Conservation (phyloP, 2,888 invertebrate genomes). For the Drosophila nigritarsus region DNA sequence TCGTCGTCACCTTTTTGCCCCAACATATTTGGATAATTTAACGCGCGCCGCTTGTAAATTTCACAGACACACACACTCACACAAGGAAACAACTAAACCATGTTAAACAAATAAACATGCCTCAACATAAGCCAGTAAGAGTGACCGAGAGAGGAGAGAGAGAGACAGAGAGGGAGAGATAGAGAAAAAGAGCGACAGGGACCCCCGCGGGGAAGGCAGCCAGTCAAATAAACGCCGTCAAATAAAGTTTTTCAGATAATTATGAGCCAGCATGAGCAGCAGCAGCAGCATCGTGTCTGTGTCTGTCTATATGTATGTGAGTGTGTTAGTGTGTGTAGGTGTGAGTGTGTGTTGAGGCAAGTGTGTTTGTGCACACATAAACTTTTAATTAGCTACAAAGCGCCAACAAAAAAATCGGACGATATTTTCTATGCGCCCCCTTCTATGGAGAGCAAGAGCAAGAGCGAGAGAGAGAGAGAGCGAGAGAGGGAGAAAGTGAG, state of each 20-base stretch:
- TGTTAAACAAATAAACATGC: constrained; percentile 76
- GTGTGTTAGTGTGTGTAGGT: constrained; percentile 21
- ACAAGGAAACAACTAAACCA: constrained; percentile 71
- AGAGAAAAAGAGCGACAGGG: constrained; percentile 11
- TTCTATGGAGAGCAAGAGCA: constrained; percentile 5
- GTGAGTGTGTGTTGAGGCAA: constrained; percentile 15
- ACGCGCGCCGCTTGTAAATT: constrained; percentile 80
- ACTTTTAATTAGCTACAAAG: constrained; percentile 80
- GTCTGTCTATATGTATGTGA: constrained; percentile 21
- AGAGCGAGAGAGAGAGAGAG: constrained; percentile 10
- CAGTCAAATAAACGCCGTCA: constrained; percentile 79
- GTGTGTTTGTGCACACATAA: constrained; percentile 61
- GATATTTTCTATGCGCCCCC: constrained; percentile 44
- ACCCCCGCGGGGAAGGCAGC: constrained; percentile 59
- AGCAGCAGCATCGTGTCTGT: constrained; percentile 8
- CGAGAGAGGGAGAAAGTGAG: not conserved
- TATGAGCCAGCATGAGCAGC: constrained; percentile 58
- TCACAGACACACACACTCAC: constrained; percentile 29
- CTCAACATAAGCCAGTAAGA: not conserved
- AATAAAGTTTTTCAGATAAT: constrained; percentile 76
- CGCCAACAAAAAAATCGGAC: constrained; percentile 67
- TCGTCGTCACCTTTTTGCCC: constrained; percentile 79
- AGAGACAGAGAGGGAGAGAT: constrained; percentile 17
- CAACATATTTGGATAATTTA: constrained; percentile 80
- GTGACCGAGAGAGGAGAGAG: constrained; percentile 12